These are phyloP conservation scores for Leptinotarsa texana DNA, from an alignment of 1,140 invertebrate genomes.

Conservation along the genomic window DNA sequence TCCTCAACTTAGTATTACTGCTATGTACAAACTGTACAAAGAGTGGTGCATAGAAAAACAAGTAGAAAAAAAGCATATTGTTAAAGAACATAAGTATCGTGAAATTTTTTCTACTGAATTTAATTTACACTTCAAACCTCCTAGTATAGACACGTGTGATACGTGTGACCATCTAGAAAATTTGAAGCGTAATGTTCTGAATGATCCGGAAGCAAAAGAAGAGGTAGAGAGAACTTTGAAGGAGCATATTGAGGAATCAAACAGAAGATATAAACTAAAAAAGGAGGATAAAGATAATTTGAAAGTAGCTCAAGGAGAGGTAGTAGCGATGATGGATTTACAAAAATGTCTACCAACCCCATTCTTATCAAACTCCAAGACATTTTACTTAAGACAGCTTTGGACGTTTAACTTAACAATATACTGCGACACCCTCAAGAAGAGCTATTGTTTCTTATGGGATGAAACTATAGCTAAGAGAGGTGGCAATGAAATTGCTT, in stretches of 20 bases:
- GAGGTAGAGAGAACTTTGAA: background rate
- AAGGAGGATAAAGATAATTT: background rate
- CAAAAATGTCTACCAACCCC: constrained; percentile 53
- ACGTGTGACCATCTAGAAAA: too few species aligned
- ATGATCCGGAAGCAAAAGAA: too few species aligned
- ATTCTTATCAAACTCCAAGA: constrained; percentile 38
- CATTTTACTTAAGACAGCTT: constrained; percentile 52
- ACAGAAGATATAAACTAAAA: background rate
- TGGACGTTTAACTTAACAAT: constrained; percentile 55
- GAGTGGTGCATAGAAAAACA: background rate
- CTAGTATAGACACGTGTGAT: background rate
- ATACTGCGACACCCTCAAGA: constrained; percentile 41
- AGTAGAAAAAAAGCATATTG: background rate
- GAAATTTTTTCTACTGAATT: background rate
- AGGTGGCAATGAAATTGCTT: constrained; percentile 49
- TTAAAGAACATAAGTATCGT: background rate
- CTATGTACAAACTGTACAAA: background rate
- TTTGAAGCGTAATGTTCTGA: too few species aligned
- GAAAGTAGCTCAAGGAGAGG: background rate
- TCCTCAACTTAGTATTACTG: background rate
- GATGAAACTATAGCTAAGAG: constrained; percentile 48
- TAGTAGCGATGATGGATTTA: constrained; percentile 43
- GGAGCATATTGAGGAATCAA: background rate
- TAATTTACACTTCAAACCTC: background rate
- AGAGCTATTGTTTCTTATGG: constrained; percentile 51